Evolutionary conservation across 2,113 vertebrate genomes (phyloP).

Genomic region (Syrmaticus mikado): DNA sequence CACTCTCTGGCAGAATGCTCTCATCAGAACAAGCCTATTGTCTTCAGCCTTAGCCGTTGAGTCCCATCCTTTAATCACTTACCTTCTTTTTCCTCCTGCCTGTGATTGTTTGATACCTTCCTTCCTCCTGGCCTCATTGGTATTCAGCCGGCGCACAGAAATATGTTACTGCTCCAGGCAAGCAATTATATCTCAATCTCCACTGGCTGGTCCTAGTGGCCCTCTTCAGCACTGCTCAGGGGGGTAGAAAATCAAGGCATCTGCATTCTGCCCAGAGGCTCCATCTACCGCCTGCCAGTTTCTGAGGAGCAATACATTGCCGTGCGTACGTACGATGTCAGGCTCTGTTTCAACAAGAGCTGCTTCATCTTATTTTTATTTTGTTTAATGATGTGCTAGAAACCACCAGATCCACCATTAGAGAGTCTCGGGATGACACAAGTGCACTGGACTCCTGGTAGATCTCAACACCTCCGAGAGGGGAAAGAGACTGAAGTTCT

Average conservation of each 20-base stretch:
- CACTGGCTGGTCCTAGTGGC: constrained; percentile 73
- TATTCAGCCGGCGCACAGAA: constrained; percentile 81
- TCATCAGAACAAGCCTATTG: constrained; percentile 9
- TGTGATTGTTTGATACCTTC: constrained; percentile 29
- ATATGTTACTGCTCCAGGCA: constrained; percentile 82
- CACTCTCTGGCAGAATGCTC: background rate
- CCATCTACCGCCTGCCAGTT: constrained; percentile 38
- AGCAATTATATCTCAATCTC: constrained; percentile 84
- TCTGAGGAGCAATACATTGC: constrained; percentile 31
- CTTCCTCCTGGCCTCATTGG: constrained; percentile 77
- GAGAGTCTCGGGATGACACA: background rate
- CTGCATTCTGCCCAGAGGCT: constrained; percentile 73
- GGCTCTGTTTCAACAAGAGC: constrained; percentile 54
- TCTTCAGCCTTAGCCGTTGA: constrained; percentile 4
- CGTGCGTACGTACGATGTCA: constrained; percentile 42
- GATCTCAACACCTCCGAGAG: background rate
- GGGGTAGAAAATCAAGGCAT: constrained; percentile 78
- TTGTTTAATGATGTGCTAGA: constrained; percentile 35
- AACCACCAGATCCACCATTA: background rate
- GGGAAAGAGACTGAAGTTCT: background rate
- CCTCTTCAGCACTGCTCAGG: constrained; percentile 67
- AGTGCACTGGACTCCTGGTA: background rate
- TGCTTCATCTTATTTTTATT: background rate
- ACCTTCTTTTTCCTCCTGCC: constrained; percentile 33
- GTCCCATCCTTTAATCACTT: constrained; percentile 52